Evolutionary conservation across 2,888 invertebrate genomes (phyloP).

Genomic region (Tenthredo livida): DNA sequence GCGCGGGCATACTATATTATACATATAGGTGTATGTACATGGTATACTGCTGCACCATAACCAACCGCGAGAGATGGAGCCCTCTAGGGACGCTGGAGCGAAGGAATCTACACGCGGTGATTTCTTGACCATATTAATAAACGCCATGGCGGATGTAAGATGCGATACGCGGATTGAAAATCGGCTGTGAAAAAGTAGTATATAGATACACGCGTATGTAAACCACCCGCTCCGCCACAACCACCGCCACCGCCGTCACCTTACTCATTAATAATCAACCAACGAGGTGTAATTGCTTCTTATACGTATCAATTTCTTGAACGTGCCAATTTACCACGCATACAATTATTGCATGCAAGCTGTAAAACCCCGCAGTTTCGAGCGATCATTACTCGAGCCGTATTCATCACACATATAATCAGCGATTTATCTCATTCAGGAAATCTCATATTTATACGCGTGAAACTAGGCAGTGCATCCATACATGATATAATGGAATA

Average conservation of each 20-base stretch:
- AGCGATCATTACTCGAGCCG: background rate
- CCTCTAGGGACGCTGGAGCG: slow-evolving; percentile 36
- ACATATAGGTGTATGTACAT: background rate
- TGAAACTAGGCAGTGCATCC: background rate
- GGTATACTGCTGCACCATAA: background rate
- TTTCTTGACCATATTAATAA: background rate
- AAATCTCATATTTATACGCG: background rate
- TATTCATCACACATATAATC: slow-evolving; percentile 5
- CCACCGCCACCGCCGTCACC: background rate
- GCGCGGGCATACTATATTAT: background rate
- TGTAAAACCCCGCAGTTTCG: background rate
- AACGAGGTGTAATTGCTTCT: slow-evolving; percentile 4
- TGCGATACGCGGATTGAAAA: background rate
- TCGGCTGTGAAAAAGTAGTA: background rate
- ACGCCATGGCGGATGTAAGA: background rate
- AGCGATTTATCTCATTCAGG: background rate
- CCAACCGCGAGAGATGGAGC: slow-evolving; percentile 48
- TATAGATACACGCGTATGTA: background rate
- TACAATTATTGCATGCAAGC: slow-evolving; percentile 2
- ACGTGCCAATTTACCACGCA: slow-evolving; percentile 29
- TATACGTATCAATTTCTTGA: slow-evolving; percentile 38
- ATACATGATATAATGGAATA: background rate
- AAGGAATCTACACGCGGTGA: background rate
- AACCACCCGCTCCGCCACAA: background rate
- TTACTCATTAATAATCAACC: background rate